Evolutionary conservation across 1,140 invertebrate genomes (phyloP).

Genomic region (Camponotus floridanus): DNA sequence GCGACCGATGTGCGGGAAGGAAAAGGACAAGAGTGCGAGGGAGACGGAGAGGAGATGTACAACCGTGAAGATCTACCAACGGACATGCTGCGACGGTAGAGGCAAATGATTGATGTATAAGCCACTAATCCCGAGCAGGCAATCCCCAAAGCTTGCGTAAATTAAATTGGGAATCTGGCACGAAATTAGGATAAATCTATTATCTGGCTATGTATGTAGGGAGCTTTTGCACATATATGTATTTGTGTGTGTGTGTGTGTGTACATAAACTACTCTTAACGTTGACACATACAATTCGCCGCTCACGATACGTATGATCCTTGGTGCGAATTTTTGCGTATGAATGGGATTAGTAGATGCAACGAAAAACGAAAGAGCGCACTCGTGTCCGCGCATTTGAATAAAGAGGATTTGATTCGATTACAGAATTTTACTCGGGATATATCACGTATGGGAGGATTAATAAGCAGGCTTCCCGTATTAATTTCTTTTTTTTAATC

Average conservation of each 20-base stretch:
- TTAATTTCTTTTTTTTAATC: not conserved
- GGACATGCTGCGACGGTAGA: conserved; percentile 38
- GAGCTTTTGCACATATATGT: no score
- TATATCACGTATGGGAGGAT: not conserved
- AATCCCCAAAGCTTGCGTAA: conserved; percentile 61
- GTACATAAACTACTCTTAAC: no score
- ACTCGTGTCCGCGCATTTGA: not conserved
- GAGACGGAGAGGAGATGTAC: not conserved
- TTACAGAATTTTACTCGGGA: not conserved
- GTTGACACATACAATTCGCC: not conserved
- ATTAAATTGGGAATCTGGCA: conserved; percentile 56
- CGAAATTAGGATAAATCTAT: conserved; percentile 38
- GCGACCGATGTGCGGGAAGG: no score
- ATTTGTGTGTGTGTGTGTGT: no score
- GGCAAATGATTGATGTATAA: conserved; percentile 66
- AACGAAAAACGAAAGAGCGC: not conserved
- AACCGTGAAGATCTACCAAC: conserved; percentile 20
- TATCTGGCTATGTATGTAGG: not conserved
- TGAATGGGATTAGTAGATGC: not conserved
- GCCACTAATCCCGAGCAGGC: conserved; percentile 59
- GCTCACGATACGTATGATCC: not conserved
- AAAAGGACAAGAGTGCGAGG: no score
- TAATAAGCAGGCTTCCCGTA: not conserved
- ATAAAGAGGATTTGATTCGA: not conserved
- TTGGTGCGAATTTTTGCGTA: not conserved